Base-by-base conservation (phyloP, 2,113 vertebrate species). In the Prunella himalayana region DNA sequence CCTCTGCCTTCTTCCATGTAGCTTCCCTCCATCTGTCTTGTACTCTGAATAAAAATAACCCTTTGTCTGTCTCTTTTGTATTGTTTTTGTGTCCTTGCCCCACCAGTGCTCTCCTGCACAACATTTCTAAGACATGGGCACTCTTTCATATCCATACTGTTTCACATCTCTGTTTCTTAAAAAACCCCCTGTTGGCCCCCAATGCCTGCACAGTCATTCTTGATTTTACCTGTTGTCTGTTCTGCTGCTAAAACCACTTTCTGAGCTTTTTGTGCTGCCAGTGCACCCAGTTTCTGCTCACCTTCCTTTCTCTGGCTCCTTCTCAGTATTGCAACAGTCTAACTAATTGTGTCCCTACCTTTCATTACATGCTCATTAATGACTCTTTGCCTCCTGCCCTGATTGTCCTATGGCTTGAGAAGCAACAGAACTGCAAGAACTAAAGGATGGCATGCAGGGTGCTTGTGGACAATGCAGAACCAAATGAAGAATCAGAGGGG, bases 101-200 rank as follows among this genome's bases (percentile, higher is more conserved):
- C 23, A 66, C 4, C 7, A 22, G 10, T 3, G 1, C 21, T 47
- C 18, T 76, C 10, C 42, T 78, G 39, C 15, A 57, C 9, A 42
- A 10, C 2, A 2, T 31, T 70, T 73, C 10, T 6, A 15, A 42
- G 20, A 57, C 18, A 12, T 24, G 16, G 18, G 11, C 7, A 2
- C 30, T 27, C 17, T 5, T 73, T 25, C 11, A 7, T 13, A 7
- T 44, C 45, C 3, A 0, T 21, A 5, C 1, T 22, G 4, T 37
- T 85, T 59, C 17, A 39, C 13, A 17, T 33, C 7, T 39, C 33
- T 1, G 1, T 37, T 76, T 7, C 35, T 75, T 68, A 42, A 88
- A 11, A 3, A 11, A 27, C 10, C 6, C 87, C 47, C 19, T 60
- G 8, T 35, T 81, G 37, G 7, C 7, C 18, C 13, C 10, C 17